phyloP scores from a whole-genome alignment of 1,140 invertebrate genomes.

The Drosophila saltans region DNA sequence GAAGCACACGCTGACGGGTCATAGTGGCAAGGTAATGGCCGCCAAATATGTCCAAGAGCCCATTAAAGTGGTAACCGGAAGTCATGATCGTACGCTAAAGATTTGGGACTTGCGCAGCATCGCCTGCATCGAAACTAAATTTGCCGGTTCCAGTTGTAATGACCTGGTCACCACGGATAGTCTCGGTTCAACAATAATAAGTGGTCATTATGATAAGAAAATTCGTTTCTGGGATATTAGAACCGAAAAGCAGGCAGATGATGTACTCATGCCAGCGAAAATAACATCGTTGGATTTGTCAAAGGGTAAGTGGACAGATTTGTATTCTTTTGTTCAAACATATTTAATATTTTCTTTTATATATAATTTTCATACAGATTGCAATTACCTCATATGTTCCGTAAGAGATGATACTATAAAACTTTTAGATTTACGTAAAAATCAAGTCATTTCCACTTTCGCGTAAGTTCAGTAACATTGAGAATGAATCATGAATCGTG shows the following conservation, averaged over 20 bases:
- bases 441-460: constrained; percentile 94
- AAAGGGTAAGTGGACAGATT: constrained; percentile 87
- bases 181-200: constrained; percentile 96
- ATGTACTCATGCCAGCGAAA: constrained; percentile 95
- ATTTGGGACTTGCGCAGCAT: constrained; percentile 97
- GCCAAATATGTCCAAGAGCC: constrained; percentile 96
- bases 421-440: constrained; percentile 96
- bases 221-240: constrained; percentile 98
- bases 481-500: neutral
- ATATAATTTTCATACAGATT: constrained; percentile 87
- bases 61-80: constrained; percentile 95
- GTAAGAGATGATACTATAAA: constrained; percentile 97
- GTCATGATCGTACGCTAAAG: constrained; percentile 97
- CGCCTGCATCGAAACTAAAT: constrained; percentile 97
- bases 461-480: constrained; percentile 86
- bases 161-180: constrained; percentile 95
- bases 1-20: constrained; percentile 98
- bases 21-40: constrained; percentile 97
- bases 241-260: constrained; percentile 90
- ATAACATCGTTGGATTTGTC: constrained; percentile 97
- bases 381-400: constrained; percentile 94
- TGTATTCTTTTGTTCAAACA: neutral
- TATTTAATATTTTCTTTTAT: constrained; percentile 11
- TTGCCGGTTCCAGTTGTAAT: constrained; percentile 98
- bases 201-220: constrained; percentile 98